A percentile compares a stretch with the other conserved stretches of the same genome.
Conservation (phyloP, 2,113 vertebrate species). For the Hucho hucho region DNA sequence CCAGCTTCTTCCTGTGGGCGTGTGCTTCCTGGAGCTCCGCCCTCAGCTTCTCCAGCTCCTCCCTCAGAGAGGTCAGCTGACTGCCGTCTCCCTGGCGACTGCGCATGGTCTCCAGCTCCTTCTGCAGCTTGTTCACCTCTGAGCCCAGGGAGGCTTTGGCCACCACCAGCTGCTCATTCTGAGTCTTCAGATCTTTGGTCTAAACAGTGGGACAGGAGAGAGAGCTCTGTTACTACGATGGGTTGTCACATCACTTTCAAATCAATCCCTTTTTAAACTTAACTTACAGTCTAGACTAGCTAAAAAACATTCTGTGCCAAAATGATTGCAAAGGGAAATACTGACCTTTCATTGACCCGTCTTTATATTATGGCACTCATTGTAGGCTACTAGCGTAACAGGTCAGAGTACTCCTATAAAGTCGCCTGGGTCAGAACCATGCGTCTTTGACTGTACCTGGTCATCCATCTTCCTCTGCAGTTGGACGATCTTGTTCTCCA, state of each 20-base stretch:
- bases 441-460: constrained; percentile 74
- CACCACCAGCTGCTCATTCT: constrained; percentile 76
- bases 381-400: too few relatives aligned
- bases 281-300: neutral
- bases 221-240: neutral
- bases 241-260: neutral
- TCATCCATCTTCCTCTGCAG: constrained; percentile 93
- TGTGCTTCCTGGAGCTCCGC: constrained; percentile 76
- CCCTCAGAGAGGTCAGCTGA: constrained; percentile 77
- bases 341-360: too few relatives aligned
- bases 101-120: constrained; percentile 76
- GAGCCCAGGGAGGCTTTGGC: constrained; percentile 56
- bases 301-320: neutral
- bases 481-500: constrained; percentile 98
- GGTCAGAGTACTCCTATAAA: too few relatives aligned
- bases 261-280: neutral
- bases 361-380: too few relatives aligned
- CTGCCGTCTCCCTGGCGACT: constrained; percentile 47
- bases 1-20: constrained; percentile 69
- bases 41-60: constrained; percentile 78
- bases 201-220: constrained; percentile 47
- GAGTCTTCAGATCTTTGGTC: constrained; percentile 80
- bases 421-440: too few relatives aligned
- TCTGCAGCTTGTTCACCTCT: constrained; percentile 84
- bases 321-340: too few relatives aligned